Conservation (phyloP, 2,888 invertebrate species). For the Arrhopalites spinosus region DNA sequence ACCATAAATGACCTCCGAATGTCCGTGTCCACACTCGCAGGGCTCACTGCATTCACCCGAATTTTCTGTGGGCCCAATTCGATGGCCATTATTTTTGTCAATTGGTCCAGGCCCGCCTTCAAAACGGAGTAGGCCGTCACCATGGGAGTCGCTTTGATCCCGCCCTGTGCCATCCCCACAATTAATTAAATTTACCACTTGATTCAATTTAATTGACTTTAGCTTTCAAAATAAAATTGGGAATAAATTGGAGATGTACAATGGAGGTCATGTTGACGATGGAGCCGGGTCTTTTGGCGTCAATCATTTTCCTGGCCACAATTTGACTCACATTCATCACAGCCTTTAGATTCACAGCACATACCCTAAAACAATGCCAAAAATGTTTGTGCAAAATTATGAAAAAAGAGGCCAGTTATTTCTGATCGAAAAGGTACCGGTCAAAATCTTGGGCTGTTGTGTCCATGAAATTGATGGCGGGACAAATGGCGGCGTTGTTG, state of each 20-base stretch:
- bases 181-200: neutral
- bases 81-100: conserved; percentile 28
- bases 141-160: neutral
- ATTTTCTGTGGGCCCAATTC: conserved; percentile 14
- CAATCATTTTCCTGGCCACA: conserved; percentile 59
- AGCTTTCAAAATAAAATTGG: neutral
- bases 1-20: neutral
- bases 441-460: conserved; percentile 1
- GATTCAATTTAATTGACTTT: neutral
- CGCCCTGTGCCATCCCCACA: neutral
- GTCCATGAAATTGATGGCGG: neutral
- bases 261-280: conserved; percentile 62
- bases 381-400: too few relatives aligned
- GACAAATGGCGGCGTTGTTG: conserved; percentile 6
- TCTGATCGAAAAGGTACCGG: neutral
- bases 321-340: conserved; percentile 62
- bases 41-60: conserved; percentile 23
- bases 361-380: neutral
- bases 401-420: neutral
- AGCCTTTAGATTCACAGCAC: conserved; percentile 59
- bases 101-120: conserved; percentile 21
- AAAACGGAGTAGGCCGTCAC: conserved; percentile 9
- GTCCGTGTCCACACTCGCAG: conserved; percentile 10
- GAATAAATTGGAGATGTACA: conserved; percentile 40
- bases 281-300: conserved; percentile 58